These are phyloP conservation scores for Antrozous pallidus DNA, from an alignment of 2,797 vertebrate genomes.

Conservation along the genomic window DNA sequence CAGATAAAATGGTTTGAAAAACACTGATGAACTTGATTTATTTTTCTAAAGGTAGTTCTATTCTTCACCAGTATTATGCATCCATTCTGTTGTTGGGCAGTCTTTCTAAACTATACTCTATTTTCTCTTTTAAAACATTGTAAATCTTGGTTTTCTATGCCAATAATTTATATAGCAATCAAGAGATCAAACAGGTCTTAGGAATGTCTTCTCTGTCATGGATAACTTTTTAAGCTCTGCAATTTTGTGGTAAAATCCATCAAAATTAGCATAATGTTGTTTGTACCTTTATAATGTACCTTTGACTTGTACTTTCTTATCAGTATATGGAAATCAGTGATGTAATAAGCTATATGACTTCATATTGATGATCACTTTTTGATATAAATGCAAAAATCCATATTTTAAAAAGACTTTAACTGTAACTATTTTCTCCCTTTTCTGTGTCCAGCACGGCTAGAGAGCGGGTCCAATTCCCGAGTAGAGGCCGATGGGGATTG, in stretches of 20 bases:
- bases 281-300: background rate
- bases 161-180: background rate
- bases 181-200: background rate
- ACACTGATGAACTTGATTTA: background rate
- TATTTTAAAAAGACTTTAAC: background rate
- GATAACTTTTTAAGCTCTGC: background rate
- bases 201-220: background rate
- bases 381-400: background rate
- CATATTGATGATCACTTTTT: background rate
- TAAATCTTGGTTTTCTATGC: background rate
- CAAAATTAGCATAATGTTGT: background rate
- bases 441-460: too few species aligned
- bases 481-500: too few species aligned
- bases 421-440: too few species aligned
- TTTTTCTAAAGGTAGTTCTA: background rate
- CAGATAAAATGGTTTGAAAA: background rate
- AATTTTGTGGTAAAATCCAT: background rate
- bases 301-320: background rate
- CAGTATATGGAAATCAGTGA: background rate
- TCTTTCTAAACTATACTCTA: background rate
- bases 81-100: background rate
- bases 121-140: background rate
- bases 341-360: background rate
- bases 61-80: background rate
- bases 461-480: too few species aligned